Percentiles rank a stretch among this genome's conserved stretches.
These are phyloP conservation scores for Hormaphis cornu DNA, from an alignment of 1,140 invertebrate species.

Conservation along the genomic window DNA sequence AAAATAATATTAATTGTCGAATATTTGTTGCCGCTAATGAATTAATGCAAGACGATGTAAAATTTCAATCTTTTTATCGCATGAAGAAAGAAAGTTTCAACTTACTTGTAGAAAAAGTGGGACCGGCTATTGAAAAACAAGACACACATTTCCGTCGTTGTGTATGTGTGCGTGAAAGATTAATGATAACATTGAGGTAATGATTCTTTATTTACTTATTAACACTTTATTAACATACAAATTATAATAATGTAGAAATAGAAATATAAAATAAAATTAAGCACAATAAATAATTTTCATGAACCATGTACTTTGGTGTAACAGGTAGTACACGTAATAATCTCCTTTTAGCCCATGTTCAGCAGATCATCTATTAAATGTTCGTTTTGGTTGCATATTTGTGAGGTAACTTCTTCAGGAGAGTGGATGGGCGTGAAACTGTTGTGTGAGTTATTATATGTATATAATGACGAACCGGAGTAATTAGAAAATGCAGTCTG, in stretches of 20 bases:
- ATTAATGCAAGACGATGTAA: conserved; percentile 1
- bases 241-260: background rate
- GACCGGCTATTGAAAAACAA: background rate
- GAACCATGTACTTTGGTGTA: background rate
- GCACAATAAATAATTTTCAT: background rate
- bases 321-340: background rate
- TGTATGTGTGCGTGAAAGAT: background rate
- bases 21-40: conserved; percentile 1
- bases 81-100: background rate
- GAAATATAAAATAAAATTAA: background rate
- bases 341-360: background rate
- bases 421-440: background rate
- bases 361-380: background rate
- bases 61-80: background rate
- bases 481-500: background rate
- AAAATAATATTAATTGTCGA: background rate
- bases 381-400: background rate
- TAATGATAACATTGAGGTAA: background rate
- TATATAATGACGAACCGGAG: background rate
- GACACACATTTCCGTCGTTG: background rate
- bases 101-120: background rate
- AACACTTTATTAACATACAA: too few species aligned
- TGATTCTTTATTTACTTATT: too few species aligned
- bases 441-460: background rate
- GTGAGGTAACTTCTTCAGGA: background rate